Base-by-base conservation (phyloP, 1,140 invertebrate species). In the Drosophila watanabei region DNA sequence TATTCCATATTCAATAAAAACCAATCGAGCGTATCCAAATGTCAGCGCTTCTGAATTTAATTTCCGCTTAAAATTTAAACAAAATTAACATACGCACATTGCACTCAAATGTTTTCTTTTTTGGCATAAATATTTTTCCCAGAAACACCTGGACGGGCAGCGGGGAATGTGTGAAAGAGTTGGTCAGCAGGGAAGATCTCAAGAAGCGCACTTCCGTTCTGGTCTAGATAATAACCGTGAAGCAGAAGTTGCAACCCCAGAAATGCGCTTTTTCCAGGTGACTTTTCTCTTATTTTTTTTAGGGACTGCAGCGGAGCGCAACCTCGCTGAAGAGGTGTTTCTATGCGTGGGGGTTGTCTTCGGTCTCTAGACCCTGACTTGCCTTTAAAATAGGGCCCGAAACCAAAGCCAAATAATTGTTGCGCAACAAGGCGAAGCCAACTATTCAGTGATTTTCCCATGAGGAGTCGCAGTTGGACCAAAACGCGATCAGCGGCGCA, bases 401-500 rank as follows among this genome's bases (percentile, higher is more conserved):
- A 86, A 62, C 75, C 59, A 77, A 68, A 79, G 60, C 61, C 75
- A 70, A 62, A 65, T 89, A 89, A 89, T 89, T 89, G 86, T 89
- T 85, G 86, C 64, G 70, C 79, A 89, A 88, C 70, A 84, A 72
- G 70, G 54, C 66, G 71, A 75, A 80, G 81, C 59, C 68, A 88
- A 73, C 68, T 78, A 73, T 63, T 80, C 86, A 86, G 75, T 75
- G 86, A 89, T 89, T 89, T 89, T 89, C 86, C 86, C 86, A 89
- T 49, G 56, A 78, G 57, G 79, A 81, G 62, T 58, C 20, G 49
- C 72, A 81, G 62, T 58, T 28, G 45, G 48, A 60, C 49, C 41
- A 20, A 60, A 78, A 69, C 46, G 65, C 65, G 57, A 65, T 59
- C 84, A 87, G 39, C 66, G 54, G 46, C 13, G 54, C 83, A 88